Evolutionary conservation across 2,888 invertebrate species (phyloP).

Genomic region (Thysanoteuthis rhombus): DNA sequence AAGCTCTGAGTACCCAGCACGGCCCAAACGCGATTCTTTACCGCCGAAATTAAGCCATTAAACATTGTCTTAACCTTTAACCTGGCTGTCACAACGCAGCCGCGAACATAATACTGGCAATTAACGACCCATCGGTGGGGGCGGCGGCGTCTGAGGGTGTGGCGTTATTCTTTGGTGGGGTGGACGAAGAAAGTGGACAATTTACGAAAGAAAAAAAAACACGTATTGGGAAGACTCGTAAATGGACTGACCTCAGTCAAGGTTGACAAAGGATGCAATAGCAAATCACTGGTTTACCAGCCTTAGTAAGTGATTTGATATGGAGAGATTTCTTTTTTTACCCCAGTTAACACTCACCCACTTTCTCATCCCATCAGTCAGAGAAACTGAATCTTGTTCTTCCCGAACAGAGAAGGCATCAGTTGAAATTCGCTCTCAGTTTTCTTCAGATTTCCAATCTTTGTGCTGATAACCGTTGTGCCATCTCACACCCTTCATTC

Average conservation of each 20-base stretch:
- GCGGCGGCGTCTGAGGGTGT: neutral
- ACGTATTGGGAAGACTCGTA: neutral
- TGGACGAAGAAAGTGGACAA: neutral
- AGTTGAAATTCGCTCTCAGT: too few relatives aligned
- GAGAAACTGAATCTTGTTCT: too few relatives aligned
- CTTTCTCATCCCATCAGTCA: too few relatives aligned
- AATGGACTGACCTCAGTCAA: neutral
- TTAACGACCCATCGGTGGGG: neutral
- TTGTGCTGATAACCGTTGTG: too few relatives aligned
- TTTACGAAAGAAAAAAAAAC: too few relatives aligned
- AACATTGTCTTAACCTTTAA: conserved; percentile 18
- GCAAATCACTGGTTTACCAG: too few relatives aligned
- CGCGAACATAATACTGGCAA: conserved; percentile 24
- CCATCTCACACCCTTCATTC: too few relatives aligned
- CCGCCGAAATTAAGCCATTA: conserved; percentile 23
- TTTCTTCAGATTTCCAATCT: too few relatives aligned
- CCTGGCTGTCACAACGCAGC: neutral
- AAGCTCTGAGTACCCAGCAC: neutral
- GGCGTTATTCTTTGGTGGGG: neutral
- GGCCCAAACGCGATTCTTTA: neutral
- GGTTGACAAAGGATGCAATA: neutral
- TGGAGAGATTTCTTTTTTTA: too few relatives aligned
- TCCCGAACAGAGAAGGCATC: too few relatives aligned
- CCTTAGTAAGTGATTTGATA: too few relatives aligned
- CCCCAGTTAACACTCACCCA: too few relatives aligned